phyloP scores from a whole-genome alignment of 2,113 vertebrate species.

The Callipepla californica region DNA sequence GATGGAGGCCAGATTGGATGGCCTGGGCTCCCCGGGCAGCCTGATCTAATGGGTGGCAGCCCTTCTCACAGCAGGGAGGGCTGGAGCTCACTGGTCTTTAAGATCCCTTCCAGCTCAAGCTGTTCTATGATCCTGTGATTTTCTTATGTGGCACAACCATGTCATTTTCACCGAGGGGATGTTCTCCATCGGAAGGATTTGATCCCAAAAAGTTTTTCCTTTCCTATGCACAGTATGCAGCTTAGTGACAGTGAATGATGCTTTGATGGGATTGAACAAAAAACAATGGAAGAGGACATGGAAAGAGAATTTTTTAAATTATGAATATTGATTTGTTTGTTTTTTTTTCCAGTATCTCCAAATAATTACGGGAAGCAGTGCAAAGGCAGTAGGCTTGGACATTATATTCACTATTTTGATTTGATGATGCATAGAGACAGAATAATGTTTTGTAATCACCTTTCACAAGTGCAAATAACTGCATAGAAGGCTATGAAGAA shows the following conservation, averaged over 20 bases:
- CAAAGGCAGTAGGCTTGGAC: background rate
- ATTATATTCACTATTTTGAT: background rate
- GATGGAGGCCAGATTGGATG: too few relatives aligned
- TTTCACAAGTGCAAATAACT: conserved; percentile 26
- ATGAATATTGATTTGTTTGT: fast-evolving
- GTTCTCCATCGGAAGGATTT: background rate
- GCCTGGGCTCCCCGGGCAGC: too few relatives aligned
- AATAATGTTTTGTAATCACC: background rate
- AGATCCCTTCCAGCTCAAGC: too few relatives aligned
- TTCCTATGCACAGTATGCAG: background rate
- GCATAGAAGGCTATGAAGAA: conserved; percentile 2
- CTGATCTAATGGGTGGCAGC: too few relatives aligned
- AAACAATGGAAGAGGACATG: background rate
- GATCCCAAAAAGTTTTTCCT: background rate
- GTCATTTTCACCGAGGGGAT: background rate
- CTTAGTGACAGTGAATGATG: background rate
- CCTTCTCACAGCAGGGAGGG: too few relatives aligned
- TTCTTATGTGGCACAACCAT: background rate
- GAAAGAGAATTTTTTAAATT: background rate
- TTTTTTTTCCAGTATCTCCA: background rate
- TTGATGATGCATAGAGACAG: background rate
- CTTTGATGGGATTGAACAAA: background rate
- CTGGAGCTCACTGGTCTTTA: too few relatives aligned
- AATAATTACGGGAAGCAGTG: background rate
- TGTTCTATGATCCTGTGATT: too few relatives aligned